phyloP scores from a whole-genome alignment of 2,888 invertebrate genomes.

The Entomobrya proxima region DNA sequence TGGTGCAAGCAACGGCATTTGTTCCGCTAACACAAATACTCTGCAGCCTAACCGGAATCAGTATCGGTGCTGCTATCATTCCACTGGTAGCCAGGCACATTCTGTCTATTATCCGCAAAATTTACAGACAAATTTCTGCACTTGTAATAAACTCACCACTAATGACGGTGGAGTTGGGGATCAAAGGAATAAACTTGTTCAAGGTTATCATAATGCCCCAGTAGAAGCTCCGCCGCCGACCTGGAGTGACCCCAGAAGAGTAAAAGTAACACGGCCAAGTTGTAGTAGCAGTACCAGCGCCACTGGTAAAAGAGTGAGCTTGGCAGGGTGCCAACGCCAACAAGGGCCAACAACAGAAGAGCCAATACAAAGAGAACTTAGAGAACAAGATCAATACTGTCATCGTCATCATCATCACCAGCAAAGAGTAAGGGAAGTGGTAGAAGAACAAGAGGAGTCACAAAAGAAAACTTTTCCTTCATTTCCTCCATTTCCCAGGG shows the following conservation, averaged over 20 bases:
- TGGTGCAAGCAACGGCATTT: neutral
- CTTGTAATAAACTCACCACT: neutral
- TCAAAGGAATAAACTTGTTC: neutral
- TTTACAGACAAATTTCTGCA: neutral
- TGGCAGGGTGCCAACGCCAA: conserved; percentile 50
- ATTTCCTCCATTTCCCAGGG: conserved; percentile 27
- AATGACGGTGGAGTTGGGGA: neutral
- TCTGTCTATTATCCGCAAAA: too few species aligned
- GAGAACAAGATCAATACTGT: conserved; percentile 57
- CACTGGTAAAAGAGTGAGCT: conserved; percentile 12
- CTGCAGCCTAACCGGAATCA: neutral
- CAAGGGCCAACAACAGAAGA: conserved; percentile 34
- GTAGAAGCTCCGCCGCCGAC: conserved; percentile 21
- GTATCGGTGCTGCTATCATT: neutral
- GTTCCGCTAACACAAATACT: conserved; percentile 12
- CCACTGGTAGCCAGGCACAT: too few species aligned
- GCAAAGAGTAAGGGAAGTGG: neutral
- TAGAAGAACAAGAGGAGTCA: conserved; percentile 27
- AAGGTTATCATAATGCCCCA: conserved; percentile 58
- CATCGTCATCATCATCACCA: conserved; percentile 29
- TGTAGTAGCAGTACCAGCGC: neutral
- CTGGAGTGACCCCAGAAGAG: conserved; percentile 56
- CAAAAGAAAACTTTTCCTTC: conserved; percentile 56
- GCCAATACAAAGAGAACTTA: conserved; percentile 10
- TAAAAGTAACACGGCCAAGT: conserved; percentile 9